These are phyloP conservation scores for Drosophila barbarae DNA, from an alignment of 2,888 invertebrate species.

Conservation along the genomic window DNA sequence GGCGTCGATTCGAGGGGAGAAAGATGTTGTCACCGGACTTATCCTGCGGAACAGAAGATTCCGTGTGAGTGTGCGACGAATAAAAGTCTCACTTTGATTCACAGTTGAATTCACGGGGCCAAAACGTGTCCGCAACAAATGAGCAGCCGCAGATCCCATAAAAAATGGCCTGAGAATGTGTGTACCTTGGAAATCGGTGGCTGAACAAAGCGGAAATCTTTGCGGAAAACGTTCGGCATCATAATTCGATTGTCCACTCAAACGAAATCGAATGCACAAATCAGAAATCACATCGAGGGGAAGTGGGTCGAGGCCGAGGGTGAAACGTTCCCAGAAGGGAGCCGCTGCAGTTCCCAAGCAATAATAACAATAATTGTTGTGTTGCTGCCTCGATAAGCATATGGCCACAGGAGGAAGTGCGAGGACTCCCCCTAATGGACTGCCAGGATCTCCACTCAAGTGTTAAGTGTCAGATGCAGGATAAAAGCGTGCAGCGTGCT, in stretches of 20 bases:
- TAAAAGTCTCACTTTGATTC: slow-evolving; percentile 59
- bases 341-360: slow-evolving; percentile 63
- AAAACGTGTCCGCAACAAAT: slow-evolving; percentile 73
- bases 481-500: slow-evolving; percentile 72
- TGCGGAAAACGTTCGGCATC: slow-evolving; percentile 49
- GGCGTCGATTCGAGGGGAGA: slow-evolving; percentile 42
- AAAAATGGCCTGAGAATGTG: slow-evolving; percentile 47
- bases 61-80: slow-evolving; percentile 55
- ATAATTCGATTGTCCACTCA: slow-evolving; percentile 73
- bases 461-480: slow-evolving; percentile 74
- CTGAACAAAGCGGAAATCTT: slow-evolving; percentile 17
- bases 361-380: slow-evolving; percentile 71
- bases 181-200: slow-evolving; percentile 15
- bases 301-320: slow-evolving; percentile 24
- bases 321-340: slow-evolving; percentile 15
- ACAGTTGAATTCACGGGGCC: slow-evolving; percentile 60
- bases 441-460: slow-evolving; percentile 53
- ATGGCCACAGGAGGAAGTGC: slow-evolving; percentile 36
- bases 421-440: slow-evolving; percentile 29
- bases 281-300: slow-evolving; percentile 48
- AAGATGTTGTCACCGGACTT: slow-evolving; percentile 47
- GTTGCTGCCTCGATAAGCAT: slow-evolving; percentile 61
- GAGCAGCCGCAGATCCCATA: slow-evolving; percentile 58
- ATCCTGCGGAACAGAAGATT: slow-evolving; percentile 36
- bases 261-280: slow-evolving; percentile 71